phyloP scores from a whole-genome alignment of 2,113 vertebrate genomes.

The Gracilinanus agilis region DNA sequence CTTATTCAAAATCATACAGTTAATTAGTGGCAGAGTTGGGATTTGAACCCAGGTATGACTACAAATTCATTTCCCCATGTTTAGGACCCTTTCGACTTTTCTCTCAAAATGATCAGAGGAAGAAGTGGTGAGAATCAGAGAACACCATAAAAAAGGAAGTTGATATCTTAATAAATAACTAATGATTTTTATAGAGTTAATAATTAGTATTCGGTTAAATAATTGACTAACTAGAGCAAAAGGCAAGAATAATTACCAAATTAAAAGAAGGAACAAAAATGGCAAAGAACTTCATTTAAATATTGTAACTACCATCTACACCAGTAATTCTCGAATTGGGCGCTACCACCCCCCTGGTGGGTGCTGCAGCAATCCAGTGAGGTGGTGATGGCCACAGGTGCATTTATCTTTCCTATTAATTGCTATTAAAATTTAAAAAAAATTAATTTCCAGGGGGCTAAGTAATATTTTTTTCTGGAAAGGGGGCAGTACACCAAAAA shows the following conservation, averaged over 20 bases:
- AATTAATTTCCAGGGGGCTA: too few species aligned
- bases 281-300: neutral
- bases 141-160: neutral
- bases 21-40: neutral
- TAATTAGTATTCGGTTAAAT: neutral
- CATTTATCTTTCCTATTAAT: too few species aligned
- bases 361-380: too few species aligned
- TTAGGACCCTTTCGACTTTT: neutral
- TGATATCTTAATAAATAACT: neutral
- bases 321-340: too few species aligned
- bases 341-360: too few species aligned
- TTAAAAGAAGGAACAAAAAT: neutral
- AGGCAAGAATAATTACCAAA: neutral
- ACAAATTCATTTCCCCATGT: neutral
- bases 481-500: too few species aligned
- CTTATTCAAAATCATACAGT: slow-evolving; percentile 19
- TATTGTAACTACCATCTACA: neutral
- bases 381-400: too few species aligned
- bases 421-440: too few species aligned
- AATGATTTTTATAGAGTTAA: neutral
- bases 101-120: neutral
- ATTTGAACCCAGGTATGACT: neutral
- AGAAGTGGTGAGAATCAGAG: neutral
- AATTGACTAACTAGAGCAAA: neutral
- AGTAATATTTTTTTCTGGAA: too few species aligned